Evolutionary conservation across 2,888 invertebrate genomes (phyloP).

Genomic region (Macrosiphum euphorbiae): DNA sequence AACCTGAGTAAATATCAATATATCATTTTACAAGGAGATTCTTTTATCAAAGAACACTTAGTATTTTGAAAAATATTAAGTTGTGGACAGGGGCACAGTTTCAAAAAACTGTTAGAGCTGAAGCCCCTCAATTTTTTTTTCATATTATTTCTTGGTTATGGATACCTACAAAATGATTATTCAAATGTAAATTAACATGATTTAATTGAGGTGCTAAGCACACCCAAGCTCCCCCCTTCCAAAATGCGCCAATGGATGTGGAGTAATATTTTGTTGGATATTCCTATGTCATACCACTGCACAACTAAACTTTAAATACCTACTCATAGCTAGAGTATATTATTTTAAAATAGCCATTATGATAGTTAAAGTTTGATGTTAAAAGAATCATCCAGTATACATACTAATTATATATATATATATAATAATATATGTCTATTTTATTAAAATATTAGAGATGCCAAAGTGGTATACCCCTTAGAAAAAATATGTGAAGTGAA

Average conservation of each 20-base stretch:
- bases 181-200: too few species aligned
- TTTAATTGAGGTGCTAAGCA: too few species aligned
- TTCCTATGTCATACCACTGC: background rate
- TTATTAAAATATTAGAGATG: background rate
- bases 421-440: constrained; percentile 1
- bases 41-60: background rate
- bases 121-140: too few species aligned
- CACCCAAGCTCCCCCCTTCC: too few species aligned
- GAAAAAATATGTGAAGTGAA: constrained; percentile 59
- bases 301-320: background rate
- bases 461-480: constrained; percentile 49
- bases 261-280: background rate
- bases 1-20: constrained; percentile 47
- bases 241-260: too few species aligned
- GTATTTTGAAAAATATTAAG: background rate
- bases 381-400: background rate
- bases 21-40: background rate
- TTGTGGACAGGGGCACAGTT: background rate
- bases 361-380: background rate
- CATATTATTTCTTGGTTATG: too few species aligned
- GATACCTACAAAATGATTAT: too few species aligned
- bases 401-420: background rate
- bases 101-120: too few species aligned
- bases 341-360: background rate
- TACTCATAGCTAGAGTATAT: background rate